Base-by-base conservation (phyloP, 1,140 invertebrate genomes). In the Nasonia longicornis region DNA sequence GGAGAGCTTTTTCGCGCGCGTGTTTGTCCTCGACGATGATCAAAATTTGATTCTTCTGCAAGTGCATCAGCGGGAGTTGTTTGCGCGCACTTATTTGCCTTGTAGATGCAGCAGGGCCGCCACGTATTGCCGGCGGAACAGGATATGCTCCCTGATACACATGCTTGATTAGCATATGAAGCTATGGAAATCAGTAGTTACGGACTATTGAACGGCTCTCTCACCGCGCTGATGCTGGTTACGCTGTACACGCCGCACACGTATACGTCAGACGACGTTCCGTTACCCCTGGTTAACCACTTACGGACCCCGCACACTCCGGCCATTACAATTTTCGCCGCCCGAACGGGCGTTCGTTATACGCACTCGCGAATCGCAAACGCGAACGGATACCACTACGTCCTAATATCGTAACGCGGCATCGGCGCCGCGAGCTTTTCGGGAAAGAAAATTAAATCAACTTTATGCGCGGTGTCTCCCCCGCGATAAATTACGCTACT, bases 131-230 rank as follows among this genome's bases (percentile, higher is more conserved):
- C 52, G 20, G 1, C 38, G 38, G 7, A 58, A 58, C 6, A n/a
- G 52, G 52, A 58, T 58, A 58, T n/a, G 52, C 2, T 20, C 52
- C 16, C 20, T 16, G 20, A n/a, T 58, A 58, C 16, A 58, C 52
- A 58, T 73, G 71, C 45, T 48, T 48, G 71, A 73, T 48, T 45
- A 73, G 71, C 71, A 29, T 73, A 48, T 45, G 71, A 73, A 73
- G 71, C 20, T 29, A 29, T 29, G 71, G 71, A 45, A 73, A 73
- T 73, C 71, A 48, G 35, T 73, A 73, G 45, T 45, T 73, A 73
- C 71, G 71, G 71, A 7, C n/a, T 52, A 52, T 73, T 73, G 71
- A 73, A 48, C 69, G 52, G 52, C 52, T 58, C 52, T 58, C 52
- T 16, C 52, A 0, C 3, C 4, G 31, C 45, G 52, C 4, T 58